Conservation (phyloP, 35 echinoderm and acorn worm species). For the Heliocidaris tuberculata region DNA sequence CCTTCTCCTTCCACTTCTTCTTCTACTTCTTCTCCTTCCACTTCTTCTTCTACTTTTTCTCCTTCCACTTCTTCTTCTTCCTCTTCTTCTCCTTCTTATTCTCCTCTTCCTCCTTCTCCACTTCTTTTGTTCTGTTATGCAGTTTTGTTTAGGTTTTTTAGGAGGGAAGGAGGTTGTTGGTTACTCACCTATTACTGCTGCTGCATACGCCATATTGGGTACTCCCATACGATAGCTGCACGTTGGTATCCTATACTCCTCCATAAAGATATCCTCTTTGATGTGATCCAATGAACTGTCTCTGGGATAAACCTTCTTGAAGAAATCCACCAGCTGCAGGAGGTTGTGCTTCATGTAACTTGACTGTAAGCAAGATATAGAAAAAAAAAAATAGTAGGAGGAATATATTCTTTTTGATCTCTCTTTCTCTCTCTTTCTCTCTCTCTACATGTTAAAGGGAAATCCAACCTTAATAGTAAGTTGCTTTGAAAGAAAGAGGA, state of each 20-base stretch:
- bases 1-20: no score
- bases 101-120: no score
- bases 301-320: constrained; percentile 66
- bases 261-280: constrained; percentile 59
- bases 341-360: constrained; percentile 77
- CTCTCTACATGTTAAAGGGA: no score
- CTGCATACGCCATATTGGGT: constrained; percentile 74
- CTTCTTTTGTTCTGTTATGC: no score
- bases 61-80: no score
- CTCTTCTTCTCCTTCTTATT: no score
- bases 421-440: no score
- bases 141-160: no score
- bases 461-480: no score
- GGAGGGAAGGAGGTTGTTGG: not conserved
- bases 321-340: constrained; percentile 61
- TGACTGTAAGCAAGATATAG: constrained; percentile 42
- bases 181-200: constrained; percentile 77
- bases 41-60: no score
- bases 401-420: not conserved
- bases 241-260: constrained; percentile 83
- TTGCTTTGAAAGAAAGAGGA: no score
- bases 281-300: constrained; percentile 25
- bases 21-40: no score
- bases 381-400: not conserved
- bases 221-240: constrained; percentile 85